Evolutionary conservation across 2,888 invertebrate genomes (phyloP), one percentile per base, ranked within the genome.

Genomic region (Tanypteryx hageni): DNA sequence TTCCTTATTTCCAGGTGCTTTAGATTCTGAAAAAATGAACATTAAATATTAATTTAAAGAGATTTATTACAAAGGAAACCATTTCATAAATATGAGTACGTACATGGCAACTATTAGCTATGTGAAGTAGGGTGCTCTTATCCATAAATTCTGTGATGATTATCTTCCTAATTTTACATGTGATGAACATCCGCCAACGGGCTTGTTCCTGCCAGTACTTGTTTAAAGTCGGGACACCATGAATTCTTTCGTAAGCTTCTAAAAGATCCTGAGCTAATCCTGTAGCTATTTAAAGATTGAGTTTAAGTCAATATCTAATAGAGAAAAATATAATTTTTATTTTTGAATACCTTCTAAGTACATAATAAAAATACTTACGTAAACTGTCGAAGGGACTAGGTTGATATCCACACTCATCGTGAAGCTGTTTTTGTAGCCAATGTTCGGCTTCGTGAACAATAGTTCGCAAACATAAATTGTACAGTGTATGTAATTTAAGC

Each of bases 1-100:
- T 93, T 93, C 81, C 92, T 93, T 44, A 93, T 91, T 83, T 93
- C 93, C 92, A 93, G 91, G 58, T 93, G 93, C 84, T 93, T 93
- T 82, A 93, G 89, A 92, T 93, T 93, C 93, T 93, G 92, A n/a
- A 92, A 93, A 59, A 76, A 18, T 86, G 92, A 68, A 58, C 57
- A 59, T 44, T 13, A 86, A 68, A 16, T 64, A 16, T 61, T 57
- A 58, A 92, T 56, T 58, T 22, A 31, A 16, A 0, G 22, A n/a
- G 68, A 44, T 89, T 59, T 8, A 76, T 22, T n/a, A 84, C 9
- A 68, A 59, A 22, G 56, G 14, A 68, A 61, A 11, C 56, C 27
- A 81, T 59, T 58, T 61, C 14, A 8, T 16, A 9, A 27, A 83
- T 44, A 7, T n/a, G 22, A 10, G 18, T 22, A 76, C 93, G 86